Evolutionary conservation across 2,113 vertebrate genomes (phyloP).

Genomic region (Anhinga rufa): DNA sequence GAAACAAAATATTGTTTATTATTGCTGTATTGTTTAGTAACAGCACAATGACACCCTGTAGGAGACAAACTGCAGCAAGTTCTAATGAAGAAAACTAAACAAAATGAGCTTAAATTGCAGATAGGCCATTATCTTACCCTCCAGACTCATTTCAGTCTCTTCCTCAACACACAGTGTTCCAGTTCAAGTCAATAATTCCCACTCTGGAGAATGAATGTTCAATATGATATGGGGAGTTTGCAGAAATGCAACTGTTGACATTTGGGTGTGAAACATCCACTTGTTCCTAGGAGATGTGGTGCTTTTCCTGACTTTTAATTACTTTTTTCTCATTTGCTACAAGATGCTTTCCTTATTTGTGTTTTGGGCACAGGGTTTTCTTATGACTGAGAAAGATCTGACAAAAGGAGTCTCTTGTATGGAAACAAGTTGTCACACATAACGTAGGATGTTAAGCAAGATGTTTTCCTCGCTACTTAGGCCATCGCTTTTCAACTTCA

Average conservation of each 20-base stretch:
- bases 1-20: neutral
- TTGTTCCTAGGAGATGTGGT: neutral
- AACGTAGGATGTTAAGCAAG: neutral
- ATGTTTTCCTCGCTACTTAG: neutral
- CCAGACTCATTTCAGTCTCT: neutral
- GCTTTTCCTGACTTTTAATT: neutral
- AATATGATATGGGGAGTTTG: neutral
- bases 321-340: neutral
- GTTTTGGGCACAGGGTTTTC: neutral
- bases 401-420: neutral
- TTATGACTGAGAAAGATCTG: neutral
- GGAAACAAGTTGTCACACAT: neutral
- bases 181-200: neutral
- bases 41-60: constrained; percentile 12
- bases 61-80: neutral
- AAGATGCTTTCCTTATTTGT: neutral
- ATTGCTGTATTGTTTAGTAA: neutral
- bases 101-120: neutral
- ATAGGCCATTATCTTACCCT: neutral
- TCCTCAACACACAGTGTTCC: neutral
- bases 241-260: neutral
- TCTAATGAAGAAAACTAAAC: constrained; percentile 5
- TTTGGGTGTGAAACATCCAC: neutral
- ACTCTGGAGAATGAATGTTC: neutral
- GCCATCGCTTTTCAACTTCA: neutral